These are phyloP conservation scores for Aviceda subcristata DNA, from an alignment of 2,113 vertebrate species.

Conservation along the genomic window DNA sequence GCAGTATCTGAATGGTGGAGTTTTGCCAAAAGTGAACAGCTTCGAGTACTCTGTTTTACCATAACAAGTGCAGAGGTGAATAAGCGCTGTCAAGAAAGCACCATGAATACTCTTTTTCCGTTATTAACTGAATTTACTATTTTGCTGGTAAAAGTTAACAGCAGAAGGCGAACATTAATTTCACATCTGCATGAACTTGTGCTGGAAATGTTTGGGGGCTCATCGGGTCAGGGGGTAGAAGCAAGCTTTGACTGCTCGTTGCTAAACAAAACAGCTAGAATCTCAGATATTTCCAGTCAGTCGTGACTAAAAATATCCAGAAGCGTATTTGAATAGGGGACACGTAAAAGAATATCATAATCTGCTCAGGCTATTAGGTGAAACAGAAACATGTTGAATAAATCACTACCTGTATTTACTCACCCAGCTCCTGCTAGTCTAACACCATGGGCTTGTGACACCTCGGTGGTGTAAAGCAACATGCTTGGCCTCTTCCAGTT, in stretches of 20 bases:
- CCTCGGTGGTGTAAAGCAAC: not conserved
- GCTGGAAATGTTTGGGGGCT: not conserved
- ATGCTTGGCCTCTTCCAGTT: not conserved
- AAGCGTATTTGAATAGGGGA: not conserved
- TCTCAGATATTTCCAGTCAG: not conserved
- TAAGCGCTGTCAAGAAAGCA: not conserved
- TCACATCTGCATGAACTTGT: not conserved
- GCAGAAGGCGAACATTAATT: not conserved
- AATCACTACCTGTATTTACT: not conserved
- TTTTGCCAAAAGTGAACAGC: slow-evolving; percentile 37
- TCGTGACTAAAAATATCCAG: slow-evolving; percentile 14
- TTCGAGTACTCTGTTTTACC: slow-evolving; percentile 44
- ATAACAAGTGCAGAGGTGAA: slow-evolving; percentile 55
- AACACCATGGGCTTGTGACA: rapidly evolving
- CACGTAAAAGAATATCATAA: not conserved
- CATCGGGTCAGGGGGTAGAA: not conserved
- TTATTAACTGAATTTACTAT: slow-evolving; percentile 52
- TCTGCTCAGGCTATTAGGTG: not conserved
- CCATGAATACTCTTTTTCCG: slow-evolving; percentile 11
- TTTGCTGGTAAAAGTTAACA: slow-evolving; percentile 30
- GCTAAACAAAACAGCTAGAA: slow-evolving; percentile 11
- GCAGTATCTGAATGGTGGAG: slow-evolving; percentile 63
- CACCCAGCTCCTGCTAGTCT: not conserved
- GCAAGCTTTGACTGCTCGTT: not conserved
- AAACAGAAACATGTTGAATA: not conserved